Evolutionary conservation across 2,888 invertebrate genomes (phyloP), one percentile per base, ranked within the genome.

Genomic region (Erpobdella octoculata): DNA sequence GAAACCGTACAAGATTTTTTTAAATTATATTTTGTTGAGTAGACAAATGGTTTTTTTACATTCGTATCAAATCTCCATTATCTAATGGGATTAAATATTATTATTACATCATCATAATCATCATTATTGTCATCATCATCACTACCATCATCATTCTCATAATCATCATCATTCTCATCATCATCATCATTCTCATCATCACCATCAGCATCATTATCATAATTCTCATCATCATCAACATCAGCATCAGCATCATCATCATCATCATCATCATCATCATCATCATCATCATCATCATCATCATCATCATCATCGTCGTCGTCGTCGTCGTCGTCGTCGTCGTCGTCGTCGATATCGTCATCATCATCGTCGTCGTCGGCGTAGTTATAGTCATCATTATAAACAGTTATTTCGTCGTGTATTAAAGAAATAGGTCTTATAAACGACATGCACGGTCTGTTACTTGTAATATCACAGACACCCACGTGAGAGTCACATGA

Each of bases 261-360:
- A n/a, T 28, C 62, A n/a, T 62, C 62, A n/a, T 28, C 62, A 28
- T 62, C 62, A 25, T 8, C 62, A 15, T 62, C 62, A 62, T 62
- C 62, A 62, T 8, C 62, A 62, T 62, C 62, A 62, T 62, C 62
- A 62, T 67, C 67, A 37, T 67, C 67, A 5, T 41, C 67, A 67
- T 37, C 37, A 37, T 66, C 66, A 28, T 9, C n/a, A 25, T 48
- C 48, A 9, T 48, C 25, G 48, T 48, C 25, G 18, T 48, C 5
- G 12, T 25, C 21, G 21, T n/a, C 53, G 0, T 53, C n/a, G 18
- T n/a, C 21, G 21, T 53, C 53, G n/a, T 53, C 53, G 53, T 53
- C 53, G 15, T 1, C 53, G 15, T 12, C 53, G 15, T 1, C 53
- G 28, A 6, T 28, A 53, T 12, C 41, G 41, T 41, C 41, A 12